Base-by-base conservation (phyloP, 2,888 invertebrate species). In the Phaonia tiefii region DNA sequence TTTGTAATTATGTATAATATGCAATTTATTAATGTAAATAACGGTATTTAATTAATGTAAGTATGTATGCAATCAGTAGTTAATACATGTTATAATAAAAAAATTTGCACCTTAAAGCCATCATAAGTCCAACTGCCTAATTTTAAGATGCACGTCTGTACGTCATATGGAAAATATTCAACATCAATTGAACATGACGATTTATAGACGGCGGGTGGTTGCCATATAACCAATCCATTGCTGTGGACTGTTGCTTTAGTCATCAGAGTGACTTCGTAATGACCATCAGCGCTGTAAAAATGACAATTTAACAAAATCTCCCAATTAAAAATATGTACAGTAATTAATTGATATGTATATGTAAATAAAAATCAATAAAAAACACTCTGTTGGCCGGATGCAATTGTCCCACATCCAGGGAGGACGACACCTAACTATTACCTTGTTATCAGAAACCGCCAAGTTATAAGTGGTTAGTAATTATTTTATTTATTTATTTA, bases 91-190 rank as follows among this genome's bases (percentile, higher is more conserved):
- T 22, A 54, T 10, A 54, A 67, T 73, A 74, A 15, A 77, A 71
- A 69, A 77, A 71, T n/a, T n/a, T n/a, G 90, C 95, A 96, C 96
- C 96, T 97, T 96, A 93, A 96, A 97, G 93, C 97, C 98, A 93
- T 98, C 97, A 94, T 98, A 98, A 90, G 97, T 97, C 98, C 98
- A 98, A 93, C 97, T 97, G 93, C 97, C 97, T 94, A 97, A 96
- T 94, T 97, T 97, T 95, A 97, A 95, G 92, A 96, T 96, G 93
- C 97, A 97, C 92, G 97, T 97, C 94, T 97, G 97, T 92, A 97
- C 96, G 94, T 97, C 97, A 94, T 97, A 97, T 90, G 97, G 97
- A 94, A 97, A 97, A 95, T 96, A 97, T 94, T 97, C 97, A 93
- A 97, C 97, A 94, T 97, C 96, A 92, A 97, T 97, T 92, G 96